These are phyloP conservation scores for Napeogenes inachia DNA, from an alignment of 2,888 invertebrate genomes.

Conservation along the genomic window DNA sequence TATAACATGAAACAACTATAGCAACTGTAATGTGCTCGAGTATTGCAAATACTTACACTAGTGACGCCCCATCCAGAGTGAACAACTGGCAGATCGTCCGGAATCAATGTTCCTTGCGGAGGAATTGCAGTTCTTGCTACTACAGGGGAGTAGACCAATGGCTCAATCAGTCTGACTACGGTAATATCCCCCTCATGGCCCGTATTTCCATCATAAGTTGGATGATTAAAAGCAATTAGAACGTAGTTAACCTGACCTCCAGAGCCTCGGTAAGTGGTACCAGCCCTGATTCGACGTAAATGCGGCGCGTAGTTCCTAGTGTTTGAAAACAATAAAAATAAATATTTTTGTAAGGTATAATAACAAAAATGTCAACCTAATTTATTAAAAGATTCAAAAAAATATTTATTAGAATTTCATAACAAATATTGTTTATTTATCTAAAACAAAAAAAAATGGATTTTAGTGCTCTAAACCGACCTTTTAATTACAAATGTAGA, in stretches of 20 bases:
- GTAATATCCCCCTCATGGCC: conserved; percentile 45
- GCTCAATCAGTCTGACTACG: conserved; percentile 35
- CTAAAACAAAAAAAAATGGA: no score
- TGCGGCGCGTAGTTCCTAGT: conserved; percentile 35
- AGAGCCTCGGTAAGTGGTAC: conserved; percentile 43
- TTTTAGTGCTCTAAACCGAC: no score
- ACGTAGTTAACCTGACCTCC: conserved; percentile 47
- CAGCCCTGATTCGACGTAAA: conserved; percentile 51
- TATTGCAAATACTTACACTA: conserved; percentile 34
- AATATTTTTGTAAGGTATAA: no score
- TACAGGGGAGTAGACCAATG: conserved; percentile 34
- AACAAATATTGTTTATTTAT: no score
- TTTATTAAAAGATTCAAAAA: no score
- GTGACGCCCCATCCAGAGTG: conserved; percentile 52
- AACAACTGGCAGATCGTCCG: conserved; percentile 39
- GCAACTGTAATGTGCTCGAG: no score
- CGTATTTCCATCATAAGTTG: conserved; percentile 31
- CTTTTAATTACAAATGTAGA: no score
- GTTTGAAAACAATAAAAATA: not conserved
- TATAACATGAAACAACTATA: no score
- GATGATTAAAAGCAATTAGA: conserved; percentile 40
- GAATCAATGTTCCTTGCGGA: conserved; percentile 26
- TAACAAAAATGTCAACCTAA: not conserved
- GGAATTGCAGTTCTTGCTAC: conserved; percentile 39
- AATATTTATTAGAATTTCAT: no score